These are phyloP conservation scores for Drosophila recens DNA, from an alignment of 2,888 invertebrate species.

Conservation along the genomic window DNA sequence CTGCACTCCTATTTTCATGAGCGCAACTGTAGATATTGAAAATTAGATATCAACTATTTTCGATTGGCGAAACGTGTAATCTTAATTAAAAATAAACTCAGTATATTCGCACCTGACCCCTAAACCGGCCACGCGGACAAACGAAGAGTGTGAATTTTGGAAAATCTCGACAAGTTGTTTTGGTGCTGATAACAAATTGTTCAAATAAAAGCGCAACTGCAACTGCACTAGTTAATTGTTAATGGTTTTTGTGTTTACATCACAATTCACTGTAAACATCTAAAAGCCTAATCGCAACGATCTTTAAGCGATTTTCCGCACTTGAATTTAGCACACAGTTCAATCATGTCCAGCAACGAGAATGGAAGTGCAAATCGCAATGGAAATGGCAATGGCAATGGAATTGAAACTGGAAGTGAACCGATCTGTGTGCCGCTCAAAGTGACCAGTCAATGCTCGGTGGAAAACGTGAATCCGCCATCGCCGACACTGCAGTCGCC, in stretches of 20 bases:
- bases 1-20: no score
- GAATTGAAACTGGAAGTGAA: not conserved
- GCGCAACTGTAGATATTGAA: conserved; percentile 9
- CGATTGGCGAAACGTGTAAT: not conserved
- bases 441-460: not conserved
- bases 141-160: conserved; percentile 1
- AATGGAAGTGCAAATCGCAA: not conserved
- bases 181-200: conserved; percentile 32
- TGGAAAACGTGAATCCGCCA: conserved; percentile 29
- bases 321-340: not conserved
- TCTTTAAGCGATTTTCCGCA: not conserved
- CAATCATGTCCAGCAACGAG: conserved; percentile 4
- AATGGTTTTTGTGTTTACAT: conserved; percentile 18
- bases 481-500: conserved; percentile 60
- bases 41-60: not conserved
- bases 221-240: conserved; percentile 5
- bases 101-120: conserved; percentile 6
- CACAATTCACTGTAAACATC: not conserved
- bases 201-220: conserved; percentile 29
- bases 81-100: conserved; percentile 4
- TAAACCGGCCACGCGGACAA: not conserved
- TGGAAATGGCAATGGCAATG: not conserved
- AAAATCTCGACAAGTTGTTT: not conserved
- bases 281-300: not conserved
- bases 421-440: not conserved